Base-by-base conservation (phyloP, 2,113 vertebrate species). In the Nothocercus julius region DNA sequence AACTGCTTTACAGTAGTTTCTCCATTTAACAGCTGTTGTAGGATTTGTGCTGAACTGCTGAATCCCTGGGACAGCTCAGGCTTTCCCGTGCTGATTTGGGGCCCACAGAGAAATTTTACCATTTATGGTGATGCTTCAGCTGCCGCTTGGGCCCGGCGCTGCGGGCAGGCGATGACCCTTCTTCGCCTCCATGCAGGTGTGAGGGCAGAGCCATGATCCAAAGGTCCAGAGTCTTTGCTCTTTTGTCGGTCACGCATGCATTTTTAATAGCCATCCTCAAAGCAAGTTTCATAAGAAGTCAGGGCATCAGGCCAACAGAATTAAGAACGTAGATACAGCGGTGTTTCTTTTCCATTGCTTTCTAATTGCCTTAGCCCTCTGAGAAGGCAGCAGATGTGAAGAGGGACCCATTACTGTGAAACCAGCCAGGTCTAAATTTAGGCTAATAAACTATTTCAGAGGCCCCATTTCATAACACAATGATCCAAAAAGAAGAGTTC, bases 331-430 rank as follows among this genome's bases (percentile, higher is more conserved):
- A 93, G 93, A 91, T 89, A 92, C 40, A 74, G 61, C n/a, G 87
- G 76, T 44, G 11, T 92, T 96, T 89, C 89, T 91, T 93, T 91
- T 89, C 84, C 62, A 94, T 44, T 82, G 81, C 61, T 85, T 70
- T 66, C 87, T 96, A 94, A 95, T 95, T 97, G 85, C 89, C 80
- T 81, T 77, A 70, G 87, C 80, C 51, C 91, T 82, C 90, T 90
- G 85, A 79, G 83, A 94, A 93, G 47, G 79, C 63, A 90, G 61
- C 34, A 89, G 59, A 82, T 82, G 34, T 44, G 72, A 83, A 61
- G 83, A 70, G 85, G 30, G 72, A 85, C 32, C 54, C 34, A 84
- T 85, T 77, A 21, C 56, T 58, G 13, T 77, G 86, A 85, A 90
- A 64, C 66, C 64, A 96, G 11, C 44, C 64, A n/a, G 28, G 27